A percentile compares a stretch with the other conserved stretches of the same genome.
phyloP scores from a whole-genome alignment of 53 echinoderm and acorn worm genomes.

The Temnopleurus reevesii region DNA sequence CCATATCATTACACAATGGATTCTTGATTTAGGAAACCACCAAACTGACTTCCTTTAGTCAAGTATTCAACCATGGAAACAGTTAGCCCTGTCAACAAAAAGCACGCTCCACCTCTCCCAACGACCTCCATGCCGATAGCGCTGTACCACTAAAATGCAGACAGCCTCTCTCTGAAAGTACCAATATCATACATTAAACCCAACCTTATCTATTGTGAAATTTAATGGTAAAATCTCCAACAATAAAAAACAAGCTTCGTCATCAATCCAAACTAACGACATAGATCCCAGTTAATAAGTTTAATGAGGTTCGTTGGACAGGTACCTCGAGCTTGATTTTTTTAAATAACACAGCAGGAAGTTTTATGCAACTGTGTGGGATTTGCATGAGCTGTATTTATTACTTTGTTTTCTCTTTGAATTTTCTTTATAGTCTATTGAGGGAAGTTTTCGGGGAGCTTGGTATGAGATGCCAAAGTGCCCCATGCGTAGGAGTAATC shows the following conservation, averaged over 20 bases:
- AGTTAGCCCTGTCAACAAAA: not conserved
- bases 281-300: not conserved
- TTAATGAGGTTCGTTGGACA: not conserved
- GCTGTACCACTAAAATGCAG: no score
- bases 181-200: not conserved
- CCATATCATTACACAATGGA: not conserved
- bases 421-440: not conserved
- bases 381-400: not conserved
- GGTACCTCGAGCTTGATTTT: not conserved
- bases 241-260: not conserved
- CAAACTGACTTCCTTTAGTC: conserved; percentile 8
- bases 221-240: not conserved
- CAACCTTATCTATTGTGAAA: not conserved
- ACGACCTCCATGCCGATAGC: not conserved
- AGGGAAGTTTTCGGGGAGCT: no score
- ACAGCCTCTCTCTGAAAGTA: not conserved
- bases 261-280: not conserved
- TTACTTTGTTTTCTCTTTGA: not conserved
- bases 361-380: not conserved
- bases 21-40: conserved; percentile 12
- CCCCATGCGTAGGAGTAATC: conserved; percentile 5
- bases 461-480: not conserved
- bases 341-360: no score
- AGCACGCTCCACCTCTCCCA: not conserved
- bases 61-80: conserved; percentile 8